Evolutionary conservation across 2,888 invertebrate species (phyloP), one percentile per base, ranked within the genome.

Genomic region (Strigamia crassipes): DNA sequence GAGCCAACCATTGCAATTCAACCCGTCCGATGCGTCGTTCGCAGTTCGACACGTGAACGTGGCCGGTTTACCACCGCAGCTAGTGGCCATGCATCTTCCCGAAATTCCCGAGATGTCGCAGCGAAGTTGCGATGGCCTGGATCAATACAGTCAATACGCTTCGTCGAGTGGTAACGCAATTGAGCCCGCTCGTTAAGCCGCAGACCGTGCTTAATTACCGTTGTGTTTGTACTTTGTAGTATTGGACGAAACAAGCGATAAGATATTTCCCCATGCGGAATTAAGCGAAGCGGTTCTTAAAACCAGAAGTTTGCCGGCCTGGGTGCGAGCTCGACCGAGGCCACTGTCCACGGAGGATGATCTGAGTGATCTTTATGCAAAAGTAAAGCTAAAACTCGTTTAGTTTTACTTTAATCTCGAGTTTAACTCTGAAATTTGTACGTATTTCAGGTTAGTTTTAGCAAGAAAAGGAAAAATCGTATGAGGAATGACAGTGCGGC

Each of bases 401-500:
- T 78, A 38, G 3, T n/a, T 21, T 21, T 27, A 73, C 21, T 5
- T 4, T 1, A 73, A 9, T 73, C 13, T 4, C 34, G 6, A 3
- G 4, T 31, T 78, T 27, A 31, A 31, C 31, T 21, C 4, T 38
- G 23, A 18, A 31, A 31, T 38, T 31, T 78, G n/a, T 4, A 12
- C 6, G 34, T 5, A 41, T 66, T 66, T 23, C 80, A 85, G 85
- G 85, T 93, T 41, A 93, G 92, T 86, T 91, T 93, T 85, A 93
- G 93, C 87, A 94, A 93, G 87, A 93, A 93, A 87, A 91, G 93
- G 86, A 93, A 93, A 89, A 93, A 93, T 87, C 91, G 93, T 82
- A 94, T 94, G 94, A 91, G 93, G 84, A 93, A 92, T 87, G 93
- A 93, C 86, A 94, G 94, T 89, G 94, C 94, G 1, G 94, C 94